Evolutionary conservation across 2,113 vertebrate genomes (phyloP), one percentile per base, ranked within the genome.

Genomic region (Eleginops maclovinus): DNA sequence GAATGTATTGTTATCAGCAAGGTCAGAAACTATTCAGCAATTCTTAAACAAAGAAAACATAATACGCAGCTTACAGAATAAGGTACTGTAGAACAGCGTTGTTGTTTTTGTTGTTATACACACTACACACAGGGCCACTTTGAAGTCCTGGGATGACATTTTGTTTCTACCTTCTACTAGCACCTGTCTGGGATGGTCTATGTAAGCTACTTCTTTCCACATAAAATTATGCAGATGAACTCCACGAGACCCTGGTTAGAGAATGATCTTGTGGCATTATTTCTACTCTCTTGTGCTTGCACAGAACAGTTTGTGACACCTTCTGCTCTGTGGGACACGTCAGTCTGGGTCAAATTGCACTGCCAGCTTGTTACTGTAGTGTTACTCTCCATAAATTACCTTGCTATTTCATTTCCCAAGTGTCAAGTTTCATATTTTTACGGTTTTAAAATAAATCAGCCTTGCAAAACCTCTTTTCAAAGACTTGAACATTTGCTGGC

Each of bases 161-260:
- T 49, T 9, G 0, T 50, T 69, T 9, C 26, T 43, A 44, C 22
- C 21, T 40, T 62, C 28, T 58, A 8, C 51, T 54, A 59, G 21
- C 26, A 17, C 21, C 21, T 2, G 2, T 41, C 68, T 21, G 53
- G 65, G 24, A 69, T 56, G 43, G 62, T 56, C 41, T 43, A 17
- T 60, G 19, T n/a, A 70, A 55, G 51, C 31, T 16, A 15, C 54
- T 63, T 24, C 12, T 53, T 28, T 53, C 10, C 21, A 59, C 63
- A 51, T 46, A 63, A 46, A 63, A 69, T 43, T 4, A 55, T 60
- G 19, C 13, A 63, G 54, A 54, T 49, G 28, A 75, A 60, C 5
- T 41, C 58, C 31, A 58, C 15, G 3, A 63, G 69, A 51, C 36
- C 26, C n/a, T 61, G 2, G 17, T 58, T 67, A 54, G 12, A 14